Evolutionary conservation across 2,797 vertebrate genomes (phyloP), one percentile per base, ranked within the genome.

Genomic region (Parotocinclus haroldoi): DNA sequence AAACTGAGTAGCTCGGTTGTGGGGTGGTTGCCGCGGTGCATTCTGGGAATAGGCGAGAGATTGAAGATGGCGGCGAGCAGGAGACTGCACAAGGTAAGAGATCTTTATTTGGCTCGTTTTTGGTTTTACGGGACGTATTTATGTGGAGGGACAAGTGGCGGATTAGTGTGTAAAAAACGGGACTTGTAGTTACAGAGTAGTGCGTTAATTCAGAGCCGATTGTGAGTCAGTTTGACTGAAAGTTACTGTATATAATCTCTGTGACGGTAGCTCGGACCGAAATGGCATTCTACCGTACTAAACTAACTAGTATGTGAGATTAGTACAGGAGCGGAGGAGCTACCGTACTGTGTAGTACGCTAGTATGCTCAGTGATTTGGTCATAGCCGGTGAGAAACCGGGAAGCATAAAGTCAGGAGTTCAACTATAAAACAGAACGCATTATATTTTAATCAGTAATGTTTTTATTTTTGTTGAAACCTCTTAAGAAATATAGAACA

Each of bases 1-100:
- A 7, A 42, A 44, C 40, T 19, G 39, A 63, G 39, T 50, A 38
- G 37, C 19, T 42, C 27, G 18, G 42, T 53, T 62, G 57, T 63
- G 57, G 51, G 65, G 68, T 56, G 57, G 59, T 62, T 59, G 58
- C 61, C 87, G 85, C 87, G 38, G 81, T 88, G 90, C 48, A 89
- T 86, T 86, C 83, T 91, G 90, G 89, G 85, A 88, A 74, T 63
- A 84, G 78, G 85, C 79, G 85, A 79, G 77, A 81, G 80, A 86
- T 88, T 87, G 86, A 91, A 90, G 89, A 91, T 91, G 90, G 87
- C 90, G 86, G 90, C 89, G 89, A 91, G 88, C 87, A 90, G 87
- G 80, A 86, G 89, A 82, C 87, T 90, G 77, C 76, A 77, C 78
- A 90, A 90, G 86, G 86, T 91, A 91, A 86, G 83, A 80, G 79